Percentiles rank a stretch among this genome's conserved stretches.
Evolutionary conservation across 2,113 vertebrate genomes (phyloP).

Genomic region (Serilophus lunatus): DNA sequence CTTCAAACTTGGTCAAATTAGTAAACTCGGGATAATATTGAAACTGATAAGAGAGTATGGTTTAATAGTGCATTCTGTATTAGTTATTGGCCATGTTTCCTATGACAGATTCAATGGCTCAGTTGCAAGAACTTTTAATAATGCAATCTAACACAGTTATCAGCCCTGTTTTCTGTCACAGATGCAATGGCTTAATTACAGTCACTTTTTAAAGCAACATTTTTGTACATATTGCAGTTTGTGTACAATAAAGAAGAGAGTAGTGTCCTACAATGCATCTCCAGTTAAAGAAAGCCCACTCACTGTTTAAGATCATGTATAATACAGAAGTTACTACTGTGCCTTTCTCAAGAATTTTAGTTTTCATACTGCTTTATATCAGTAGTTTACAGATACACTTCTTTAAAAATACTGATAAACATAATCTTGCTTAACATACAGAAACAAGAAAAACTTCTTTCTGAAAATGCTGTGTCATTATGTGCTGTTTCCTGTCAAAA

Average conservation of each 20-base stretch:
- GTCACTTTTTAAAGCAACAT: not conserved
- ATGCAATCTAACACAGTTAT: not conserved
- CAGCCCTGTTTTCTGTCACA: not conserved
- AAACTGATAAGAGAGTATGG: not conserved
- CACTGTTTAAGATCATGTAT: not conserved
- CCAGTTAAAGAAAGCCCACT: not conserved
- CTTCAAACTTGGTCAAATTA: not conserved
- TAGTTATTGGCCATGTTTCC: not conserved
- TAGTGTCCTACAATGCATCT: not conserved
- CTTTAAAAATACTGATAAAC: not conserved
- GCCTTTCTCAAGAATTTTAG: not conserved
- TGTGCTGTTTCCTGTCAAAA: not conserved
- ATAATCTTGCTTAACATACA: not conserved
- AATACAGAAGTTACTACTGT: not conserved
- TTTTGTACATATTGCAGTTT: not conserved
- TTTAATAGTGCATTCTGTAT: slow-evolving; percentile 21
- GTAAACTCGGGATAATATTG: not conserved
- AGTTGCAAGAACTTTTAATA: not conserved
- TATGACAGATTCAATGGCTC: not conserved
- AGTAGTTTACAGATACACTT: not conserved
- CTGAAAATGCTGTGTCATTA: not conserved
- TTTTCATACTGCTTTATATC: not conserved
- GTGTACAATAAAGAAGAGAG: not conserved
- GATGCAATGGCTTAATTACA: not conserved
- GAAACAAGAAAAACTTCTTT: not conserved